phyloP scores from a whole-genome alignment of 1,140 invertebrate genomes.

The Rhagoletis zephyria region DNA sequence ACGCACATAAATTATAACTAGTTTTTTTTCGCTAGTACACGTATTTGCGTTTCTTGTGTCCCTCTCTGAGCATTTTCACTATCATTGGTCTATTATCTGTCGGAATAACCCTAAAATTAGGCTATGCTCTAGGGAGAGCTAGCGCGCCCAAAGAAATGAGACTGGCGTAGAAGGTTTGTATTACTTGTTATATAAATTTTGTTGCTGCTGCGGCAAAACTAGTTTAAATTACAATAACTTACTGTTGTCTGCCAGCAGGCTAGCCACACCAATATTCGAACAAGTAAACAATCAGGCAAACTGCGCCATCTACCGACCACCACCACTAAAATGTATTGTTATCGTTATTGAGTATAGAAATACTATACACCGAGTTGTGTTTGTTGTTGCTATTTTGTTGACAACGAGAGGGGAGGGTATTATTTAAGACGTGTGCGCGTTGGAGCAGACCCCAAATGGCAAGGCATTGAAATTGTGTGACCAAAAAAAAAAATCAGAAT shows the following conservation, averaged over 20 bases:
- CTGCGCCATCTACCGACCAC: no score
- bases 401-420: not conserved
- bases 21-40: not conserved
- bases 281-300: no score
- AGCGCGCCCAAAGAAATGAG: no score
- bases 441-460: not conserved
- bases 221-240: slow-evolving; percentile 33
- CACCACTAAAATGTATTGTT: slow-evolving; percentile 11
- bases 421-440: not conserved
- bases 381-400: no score
- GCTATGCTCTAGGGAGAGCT: not conserved
- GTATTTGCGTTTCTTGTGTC: not conserved
- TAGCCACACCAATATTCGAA: no score
- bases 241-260: not conserved
- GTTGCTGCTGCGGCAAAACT: not conserved
- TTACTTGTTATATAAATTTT: not conserved
- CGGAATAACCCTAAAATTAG: slow-evolving; percentile 25
- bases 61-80: not conserved
- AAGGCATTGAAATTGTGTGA: not conserved
- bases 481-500: not conserved
- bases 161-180: not conserved
- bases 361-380: not conserved
- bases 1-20: not conserved
- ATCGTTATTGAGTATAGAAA: slow-evolving; percentile 33
- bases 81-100: slow-evolving; percentile 25